Conservation (phyloP, 2,888 invertebrate species). For the Cerastoderma edule region DNA sequence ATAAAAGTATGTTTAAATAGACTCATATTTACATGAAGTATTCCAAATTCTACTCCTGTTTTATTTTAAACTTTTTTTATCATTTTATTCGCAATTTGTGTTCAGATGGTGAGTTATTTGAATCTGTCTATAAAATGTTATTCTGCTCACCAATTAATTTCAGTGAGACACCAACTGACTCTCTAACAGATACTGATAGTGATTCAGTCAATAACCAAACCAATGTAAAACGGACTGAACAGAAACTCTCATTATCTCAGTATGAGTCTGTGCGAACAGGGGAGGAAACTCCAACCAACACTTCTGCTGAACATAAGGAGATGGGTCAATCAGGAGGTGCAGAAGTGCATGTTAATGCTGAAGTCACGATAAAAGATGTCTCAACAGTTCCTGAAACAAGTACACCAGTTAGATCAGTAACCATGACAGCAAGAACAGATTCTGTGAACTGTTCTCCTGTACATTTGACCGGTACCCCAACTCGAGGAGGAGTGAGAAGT, state of each 20-base stretch:
- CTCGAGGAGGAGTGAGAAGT: conserved; percentile 21
- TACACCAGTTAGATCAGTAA: conserved; percentile 38
- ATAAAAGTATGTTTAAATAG: too few species aligned
- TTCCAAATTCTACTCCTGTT: too few species aligned
- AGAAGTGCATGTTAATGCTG: background rate
- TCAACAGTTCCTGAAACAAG: conserved; percentile 34
- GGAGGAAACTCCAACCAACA: conserved; percentile 27
- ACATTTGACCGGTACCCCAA: conserved; percentile 31
- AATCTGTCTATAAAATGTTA: too few species aligned
- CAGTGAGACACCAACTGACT: background rate
- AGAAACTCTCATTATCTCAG: conserved; percentile 51
- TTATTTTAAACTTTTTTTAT: too few species aligned
- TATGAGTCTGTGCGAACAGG: conserved; percentile 47
- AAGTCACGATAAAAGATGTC: conserved; percentile 14
- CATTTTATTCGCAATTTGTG: too few species aligned
- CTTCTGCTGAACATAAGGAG: conserved; percentile 7
- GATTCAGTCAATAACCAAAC: background rate
- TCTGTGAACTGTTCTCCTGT: conserved; percentile 20
- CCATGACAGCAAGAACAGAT: background rate
- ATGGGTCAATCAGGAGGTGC: background rate
- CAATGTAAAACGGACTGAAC: conserved; percentile 15
- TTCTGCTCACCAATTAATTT: too few species aligned
- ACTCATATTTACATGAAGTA: too few species aligned
- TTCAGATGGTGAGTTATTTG: too few species aligned
- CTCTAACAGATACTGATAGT: background rate